Evolutionary conservation across 2,888 invertebrate genomes (phyloP), one percentile per base, ranked within the genome.

Genomic region (Lasioglossum malachurum): DNA sequence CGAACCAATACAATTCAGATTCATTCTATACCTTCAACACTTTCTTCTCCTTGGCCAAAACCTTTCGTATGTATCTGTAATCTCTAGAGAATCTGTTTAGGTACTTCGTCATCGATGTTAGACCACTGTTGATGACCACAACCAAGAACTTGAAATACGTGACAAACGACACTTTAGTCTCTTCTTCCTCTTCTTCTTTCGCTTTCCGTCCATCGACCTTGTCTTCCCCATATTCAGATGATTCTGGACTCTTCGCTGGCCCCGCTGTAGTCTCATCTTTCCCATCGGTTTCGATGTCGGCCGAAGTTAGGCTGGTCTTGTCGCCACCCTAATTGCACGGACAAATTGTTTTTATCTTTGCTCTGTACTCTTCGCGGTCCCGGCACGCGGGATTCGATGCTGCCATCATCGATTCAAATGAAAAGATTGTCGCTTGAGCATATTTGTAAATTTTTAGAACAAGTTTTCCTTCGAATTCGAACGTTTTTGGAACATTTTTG

Each of bases 61-160:
- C 98, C 90, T 97, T 97, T 41, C 99, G 98, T 0, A 99, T 98
- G 94, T 99, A 99, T 93, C 99, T 97, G 95, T 99, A 99, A 95
- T 99, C 99, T 80, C 98, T 96, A 0, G 99, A 99, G 92, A 98
- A 97, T 92, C 96, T 97, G 96, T 99, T 98, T 82, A 99, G 96
- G 92, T 97, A 97, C 80, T 97, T 97, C 3, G 98, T 99, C 78
- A 98, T 94, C 38, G 98, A 98, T 78, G 98, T 97, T 95, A 99
- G 96, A 10, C 97, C 94, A 92, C 98, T 98, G 89, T 97, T 97
- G 80, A 98, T 95, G 92, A 99, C 97, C 35, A 97, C 97, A 96
- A 97, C 97, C 35, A 96, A 93, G 92, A 97, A 97, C 89, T 97
- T 95, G 80, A 97, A 93, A 91, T 96, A 96, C 31, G 96, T 96